Percentiles rank a stretch among this genome's conserved stretches.
These are phyloP conservation scores for Campylorhamphus procurvoides DNA, from an alignment of 2,113 vertebrate genomes.

Conservation along the genomic window DNA sequence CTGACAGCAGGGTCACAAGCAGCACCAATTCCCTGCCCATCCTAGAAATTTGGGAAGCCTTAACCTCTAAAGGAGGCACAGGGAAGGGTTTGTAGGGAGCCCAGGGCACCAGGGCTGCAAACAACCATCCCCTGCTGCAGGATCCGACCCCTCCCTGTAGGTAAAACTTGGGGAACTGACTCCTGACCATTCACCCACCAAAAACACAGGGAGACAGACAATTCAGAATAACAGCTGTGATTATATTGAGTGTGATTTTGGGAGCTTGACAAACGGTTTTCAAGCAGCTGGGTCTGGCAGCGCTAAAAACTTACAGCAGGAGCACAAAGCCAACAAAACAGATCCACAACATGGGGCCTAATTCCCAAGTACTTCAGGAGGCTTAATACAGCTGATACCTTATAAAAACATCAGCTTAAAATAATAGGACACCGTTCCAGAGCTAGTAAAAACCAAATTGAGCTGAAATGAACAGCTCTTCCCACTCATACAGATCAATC, in stretches of 20 bases:
- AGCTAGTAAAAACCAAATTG: background rate
- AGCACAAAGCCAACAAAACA: conserved; percentile 47
- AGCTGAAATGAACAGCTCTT: background rate
- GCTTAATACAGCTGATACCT: background rate
- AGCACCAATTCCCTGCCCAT: background rate
- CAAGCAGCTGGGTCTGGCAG: conserved; percentile 11
- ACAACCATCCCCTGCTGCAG: background rate
- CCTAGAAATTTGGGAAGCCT: background rate
- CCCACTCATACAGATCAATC: background rate
- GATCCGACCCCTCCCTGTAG: background rate
- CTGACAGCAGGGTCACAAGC: background rate
- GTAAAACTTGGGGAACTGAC: background rate
- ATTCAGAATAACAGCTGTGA: background rate
- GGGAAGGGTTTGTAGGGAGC: background rate
- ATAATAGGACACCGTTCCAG: background rate
- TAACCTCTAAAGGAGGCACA: background rate
- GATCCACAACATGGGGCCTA: background rate
- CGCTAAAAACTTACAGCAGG: background rate
- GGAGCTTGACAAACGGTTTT: background rate
- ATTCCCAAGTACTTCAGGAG: background rate
- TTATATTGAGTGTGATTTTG: background rate
- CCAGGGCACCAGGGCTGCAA: background rate
- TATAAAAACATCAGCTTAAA: background rate
- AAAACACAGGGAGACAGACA: accelerated
- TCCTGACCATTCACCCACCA: background rate